Percentiles rank a stretch among this genome's conserved stretches.
Evolutionary conservation across 1,140 invertebrate species (phyloP).

Genomic region (Spodoptera frugiperda): DNA sequence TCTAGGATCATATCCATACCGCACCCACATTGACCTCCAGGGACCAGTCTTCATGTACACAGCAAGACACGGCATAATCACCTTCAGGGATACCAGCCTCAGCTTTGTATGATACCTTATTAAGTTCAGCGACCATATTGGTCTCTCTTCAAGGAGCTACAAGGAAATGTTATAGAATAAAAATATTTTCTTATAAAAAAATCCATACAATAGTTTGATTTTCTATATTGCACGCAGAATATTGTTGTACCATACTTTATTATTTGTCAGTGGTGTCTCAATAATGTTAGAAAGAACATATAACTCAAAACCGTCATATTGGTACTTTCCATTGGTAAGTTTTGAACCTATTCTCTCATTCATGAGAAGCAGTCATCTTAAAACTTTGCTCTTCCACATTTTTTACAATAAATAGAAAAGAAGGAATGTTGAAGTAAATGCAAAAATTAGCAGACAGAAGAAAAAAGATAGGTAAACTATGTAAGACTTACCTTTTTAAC

Average conservation of each 20-base stretch:
- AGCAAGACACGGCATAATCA: constrained; percentile 92
- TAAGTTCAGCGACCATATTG: constrained; percentile 94
- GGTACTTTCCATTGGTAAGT: too few relatives aligned
- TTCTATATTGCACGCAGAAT: neutral
- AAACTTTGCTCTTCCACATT: too few relatives aligned
- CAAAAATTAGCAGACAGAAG: too few relatives aligned
- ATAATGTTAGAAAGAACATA: too few relatives aligned
- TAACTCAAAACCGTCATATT: too few relatives aligned
- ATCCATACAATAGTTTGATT: too few relatives aligned
- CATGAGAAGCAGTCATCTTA: too few relatives aligned
- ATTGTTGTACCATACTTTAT: too few relatives aligned
- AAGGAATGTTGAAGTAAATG: too few relatives aligned
- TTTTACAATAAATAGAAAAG: neutral
- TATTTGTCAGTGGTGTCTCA: too few relatives aligned
- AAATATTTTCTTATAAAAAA: neutral
- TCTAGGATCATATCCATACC: constrained; percentile 94
- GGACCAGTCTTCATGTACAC: constrained; percentile 95
- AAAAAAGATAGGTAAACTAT: too few relatives aligned
- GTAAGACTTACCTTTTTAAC: constrained; percentile 73
- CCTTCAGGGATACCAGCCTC: constrained; percentile 89
- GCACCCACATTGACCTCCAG: constrained; percentile 95
- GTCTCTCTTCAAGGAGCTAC: constrained; percentile 91
- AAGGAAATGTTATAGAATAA: constrained; percentile 10
- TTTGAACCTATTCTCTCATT: too few relatives aligned
- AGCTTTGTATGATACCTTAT: constrained; percentile 89